phyloP scores from a whole-genome alignment of 30 jellyfish, hydroid and myxozoan genomes.

The Cassiopea xamachana region DNA sequence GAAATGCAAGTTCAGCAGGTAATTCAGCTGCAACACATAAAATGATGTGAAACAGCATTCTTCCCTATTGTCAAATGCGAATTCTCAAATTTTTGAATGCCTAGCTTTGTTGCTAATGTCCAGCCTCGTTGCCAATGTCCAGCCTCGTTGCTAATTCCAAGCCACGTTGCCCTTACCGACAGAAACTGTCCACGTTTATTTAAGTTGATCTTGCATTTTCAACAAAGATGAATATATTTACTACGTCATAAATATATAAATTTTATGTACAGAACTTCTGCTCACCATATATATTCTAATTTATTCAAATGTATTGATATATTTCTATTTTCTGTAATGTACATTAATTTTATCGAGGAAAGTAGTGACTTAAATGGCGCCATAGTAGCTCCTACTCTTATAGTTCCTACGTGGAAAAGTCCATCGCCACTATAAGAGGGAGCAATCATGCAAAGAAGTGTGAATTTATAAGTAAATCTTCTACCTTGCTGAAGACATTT shows the following conservation, averaged over 20 bases:
- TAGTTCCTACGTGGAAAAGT: background rate
- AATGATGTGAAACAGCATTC: too few relatives aligned
- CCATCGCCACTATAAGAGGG: background rate
- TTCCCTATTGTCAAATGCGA: too few relatives aligned
- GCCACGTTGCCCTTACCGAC: background rate
- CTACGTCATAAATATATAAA: constrained; percentile 36
- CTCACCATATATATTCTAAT: constrained; percentile 60
- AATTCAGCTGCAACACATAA: too few relatives aligned
- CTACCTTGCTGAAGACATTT: background rate
- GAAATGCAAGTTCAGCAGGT: too few relatives aligned
- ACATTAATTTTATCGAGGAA: constrained; percentile 21
- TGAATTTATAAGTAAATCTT: too few relatives aligned
- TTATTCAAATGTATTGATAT: constrained; percentile 64
- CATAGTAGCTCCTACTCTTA: background rate
- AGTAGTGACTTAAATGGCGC: constrained; percentile 1
- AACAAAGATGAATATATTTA: constrained; percentile 63
- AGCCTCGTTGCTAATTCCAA: too few relatives aligned
- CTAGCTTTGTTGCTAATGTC: too few relatives aligned
- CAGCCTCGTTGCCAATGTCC: too few relatives aligned
- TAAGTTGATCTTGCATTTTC: background rate
- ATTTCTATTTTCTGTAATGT: constrained; percentile 31
- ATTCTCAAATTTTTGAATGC: too few relatives aligned
- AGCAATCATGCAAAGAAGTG: background rate
- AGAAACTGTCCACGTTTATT: background rate
- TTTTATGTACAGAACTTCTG: constrained; percentile 69